Base-by-base conservation (phyloP, 2,888 invertebrate genomes). In the Linyphia triangularis region DNA sequence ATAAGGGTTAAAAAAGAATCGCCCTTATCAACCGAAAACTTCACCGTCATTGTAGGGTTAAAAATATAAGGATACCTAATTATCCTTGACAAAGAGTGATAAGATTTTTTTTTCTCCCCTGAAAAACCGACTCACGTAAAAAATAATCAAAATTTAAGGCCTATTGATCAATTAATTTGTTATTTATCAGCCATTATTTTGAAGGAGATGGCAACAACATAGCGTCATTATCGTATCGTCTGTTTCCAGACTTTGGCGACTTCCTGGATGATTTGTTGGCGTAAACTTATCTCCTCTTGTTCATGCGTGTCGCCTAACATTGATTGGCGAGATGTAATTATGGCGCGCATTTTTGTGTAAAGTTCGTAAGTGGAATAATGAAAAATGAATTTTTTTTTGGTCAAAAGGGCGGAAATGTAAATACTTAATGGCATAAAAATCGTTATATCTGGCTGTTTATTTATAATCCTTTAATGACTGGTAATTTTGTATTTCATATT, bases 81-180 rank as follows among this genome's bases (percentile, higher is more conserved):
- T 82, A 82, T 63, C 51, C 70, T 72, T 61, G 72, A 70, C 72
- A 82, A 70, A 72, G 59, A 61, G 59, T 19, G 82, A 72, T 72
- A 82, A 43, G 22, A 13, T 81, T 69, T 61, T 43, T 72, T 22
- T 33, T 59, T 51, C 37, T 63, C 7, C 40, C 61, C 37, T 40
- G 9, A 61, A 69, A 59, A 61, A 16, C 16, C 13, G 7, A 6
- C n/a, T n/a, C n/a, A n/a, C n/a, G n/a, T 61, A 43, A 28, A 72
- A 65, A 67, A 3, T 28, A 26, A 43, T 30, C 19, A 26, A 77
- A 63, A 61, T 77, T 79, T 67, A 43, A 43, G 61, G 81, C 70
- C 81, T 81, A 81, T 81, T 67, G 57, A 73, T 75, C 81, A 88
- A 88, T 88, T 88, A 88, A 88, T 88, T 88, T 75, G 73, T 88